Conservation (phyloP, 2,113 vertebrate genomes). For the Rhinogobius similis region DNA sequence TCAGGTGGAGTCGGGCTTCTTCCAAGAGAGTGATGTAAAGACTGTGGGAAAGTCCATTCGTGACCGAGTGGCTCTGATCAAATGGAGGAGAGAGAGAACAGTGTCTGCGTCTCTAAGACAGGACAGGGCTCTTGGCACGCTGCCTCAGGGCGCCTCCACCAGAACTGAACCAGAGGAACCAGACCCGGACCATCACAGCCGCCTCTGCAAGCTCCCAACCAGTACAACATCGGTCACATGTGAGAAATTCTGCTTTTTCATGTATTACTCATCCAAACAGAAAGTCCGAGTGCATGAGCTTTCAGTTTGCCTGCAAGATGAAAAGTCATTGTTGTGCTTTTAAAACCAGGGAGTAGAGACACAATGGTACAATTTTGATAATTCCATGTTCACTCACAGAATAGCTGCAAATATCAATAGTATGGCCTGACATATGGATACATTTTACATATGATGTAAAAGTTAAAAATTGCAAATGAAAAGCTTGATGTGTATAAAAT, state of each 20-base stretch:
- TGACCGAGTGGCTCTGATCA: conserved; percentile 90
- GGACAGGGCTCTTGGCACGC: conserved; percentile 62
- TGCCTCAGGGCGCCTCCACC: conserved; percentile 64
- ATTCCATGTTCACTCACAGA: neutral
- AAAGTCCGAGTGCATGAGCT: neutral
- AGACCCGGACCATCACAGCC: conserved; percentile 84
- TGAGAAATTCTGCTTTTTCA: conserved; percentile 69
- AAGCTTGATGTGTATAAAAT: neutral
- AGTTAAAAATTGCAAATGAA: neutral
- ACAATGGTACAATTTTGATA: neutral
- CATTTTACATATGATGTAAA: too few relatives aligned
- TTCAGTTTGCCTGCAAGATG: neutral
- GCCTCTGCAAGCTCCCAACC: conserved; percentile 78
- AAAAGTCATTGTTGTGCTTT: neutral
- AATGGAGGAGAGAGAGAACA: conserved; percentile 89
- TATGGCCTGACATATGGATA: too few relatives aligned
- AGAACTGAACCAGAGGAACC: conserved; percentile 82
- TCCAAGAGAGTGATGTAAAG: conserved; percentile 88
- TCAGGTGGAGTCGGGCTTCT: conserved; percentile 75
- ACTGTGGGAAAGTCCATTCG: conserved; percentile 93
- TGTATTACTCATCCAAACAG: neutral
- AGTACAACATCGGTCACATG: conserved; percentile 90
- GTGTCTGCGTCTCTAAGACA: conserved; percentile 75
- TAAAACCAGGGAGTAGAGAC: neutral
- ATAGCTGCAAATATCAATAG: neutral